Evolutionary conservation across 2,113 vertebrate genomes (phyloP).

Genomic region (Todiramphus chloris): DNA sequence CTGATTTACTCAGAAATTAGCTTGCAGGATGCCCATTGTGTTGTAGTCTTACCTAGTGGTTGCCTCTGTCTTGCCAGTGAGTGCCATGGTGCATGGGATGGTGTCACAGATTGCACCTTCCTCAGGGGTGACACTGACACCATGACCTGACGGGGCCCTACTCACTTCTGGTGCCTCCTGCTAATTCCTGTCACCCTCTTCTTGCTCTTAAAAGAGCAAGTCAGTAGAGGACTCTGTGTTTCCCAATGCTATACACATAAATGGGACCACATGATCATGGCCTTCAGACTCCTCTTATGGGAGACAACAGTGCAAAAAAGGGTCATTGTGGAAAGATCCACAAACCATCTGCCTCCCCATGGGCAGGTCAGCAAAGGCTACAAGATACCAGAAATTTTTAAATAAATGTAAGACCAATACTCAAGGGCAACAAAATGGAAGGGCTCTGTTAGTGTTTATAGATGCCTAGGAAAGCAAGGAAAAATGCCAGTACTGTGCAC

Average conservation of each 20-base stretch:
- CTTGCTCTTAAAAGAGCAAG: neutral
- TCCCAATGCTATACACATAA: fast-evolving
- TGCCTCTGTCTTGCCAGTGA: neutral
- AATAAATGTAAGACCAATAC: neutral
- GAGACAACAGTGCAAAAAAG: neutral
- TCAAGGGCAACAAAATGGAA: neutral
- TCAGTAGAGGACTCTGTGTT: neutral
- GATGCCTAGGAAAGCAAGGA: neutral
- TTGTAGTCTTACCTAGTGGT: neutral
- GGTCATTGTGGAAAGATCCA: neutral
- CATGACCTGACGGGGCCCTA: fast-evolving
- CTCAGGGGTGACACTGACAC: neutral
- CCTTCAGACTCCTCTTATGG: neutral
- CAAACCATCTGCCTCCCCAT: neutral
- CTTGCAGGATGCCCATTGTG: neutral
- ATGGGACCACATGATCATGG: fast-evolving
- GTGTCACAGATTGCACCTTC: neutral
- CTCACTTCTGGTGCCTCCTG: neutral
- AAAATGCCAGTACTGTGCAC: neutral
- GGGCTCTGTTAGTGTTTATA: neutral
- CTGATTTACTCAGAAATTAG: neutral
- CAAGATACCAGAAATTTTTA: neutral
- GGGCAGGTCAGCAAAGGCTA: neutral
- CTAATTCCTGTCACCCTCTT: neutral
- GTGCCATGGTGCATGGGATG: fast-evolving